phyloP scores from a whole-genome alignment of 2,113 vertebrate species.

The Phycodurus eques region DNA sequence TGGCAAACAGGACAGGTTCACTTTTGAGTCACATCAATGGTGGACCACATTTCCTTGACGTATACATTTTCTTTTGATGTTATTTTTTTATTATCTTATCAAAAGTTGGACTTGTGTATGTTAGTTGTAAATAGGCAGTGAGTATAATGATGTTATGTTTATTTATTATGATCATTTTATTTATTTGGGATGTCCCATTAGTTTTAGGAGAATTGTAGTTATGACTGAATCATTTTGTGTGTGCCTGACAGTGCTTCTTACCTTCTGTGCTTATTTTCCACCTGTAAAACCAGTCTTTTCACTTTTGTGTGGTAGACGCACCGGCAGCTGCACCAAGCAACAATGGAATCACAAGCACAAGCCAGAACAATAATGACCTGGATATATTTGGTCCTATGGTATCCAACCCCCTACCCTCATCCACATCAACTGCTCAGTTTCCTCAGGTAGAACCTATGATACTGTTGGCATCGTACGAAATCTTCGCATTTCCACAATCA shows the following conservation, averaged over 20 bases:
- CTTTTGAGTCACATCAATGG: not conserved
- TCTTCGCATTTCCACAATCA: not conserved
- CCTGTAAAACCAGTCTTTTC: constrained; percentile 36
- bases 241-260: not conserved
- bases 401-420: constrained; percentile 90
- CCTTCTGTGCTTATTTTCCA: not conserved
- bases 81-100: constrained; percentile 13
- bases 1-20: not conserved
- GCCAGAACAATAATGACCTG: constrained; percentile 85
- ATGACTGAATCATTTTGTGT: not conserved
- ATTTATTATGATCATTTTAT: no score
- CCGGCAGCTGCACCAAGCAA: constrained; percentile 78
- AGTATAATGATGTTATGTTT: no score
- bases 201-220: not conserved
- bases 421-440: constrained; percentile 67
- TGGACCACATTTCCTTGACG: not conserved
- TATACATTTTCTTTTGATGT: not conserved
- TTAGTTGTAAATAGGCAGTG: not conserved
- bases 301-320: constrained; percentile 81
- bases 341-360: constrained; percentile 74
- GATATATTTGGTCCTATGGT: constrained; percentile 99
- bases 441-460: constrained; percentile 59
- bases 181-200: not conserved
- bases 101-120: not conserved
- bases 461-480: not conserved